Evolutionary conservation across 2,113 vertebrate genomes (phyloP).

Genomic region (Plotosus lineatus): DNA sequence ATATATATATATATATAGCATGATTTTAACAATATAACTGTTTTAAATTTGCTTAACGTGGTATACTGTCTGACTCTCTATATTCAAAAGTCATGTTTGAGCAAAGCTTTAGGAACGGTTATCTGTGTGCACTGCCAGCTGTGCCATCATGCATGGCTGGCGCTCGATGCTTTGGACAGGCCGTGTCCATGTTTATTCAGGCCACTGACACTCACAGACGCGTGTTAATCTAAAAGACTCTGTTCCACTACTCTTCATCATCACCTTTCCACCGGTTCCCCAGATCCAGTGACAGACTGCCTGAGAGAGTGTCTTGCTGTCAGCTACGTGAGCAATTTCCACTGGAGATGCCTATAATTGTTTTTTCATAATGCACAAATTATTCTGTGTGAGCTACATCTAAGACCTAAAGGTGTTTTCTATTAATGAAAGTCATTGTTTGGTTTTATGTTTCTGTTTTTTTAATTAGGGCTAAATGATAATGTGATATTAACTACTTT

Average conservation of each 20-base stretch:
- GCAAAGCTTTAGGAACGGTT: conserved; percentile 5
- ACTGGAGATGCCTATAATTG: neutral
- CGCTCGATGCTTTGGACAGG: conserved; percentile 2
- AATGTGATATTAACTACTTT: neutral
- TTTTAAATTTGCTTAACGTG: neutral
- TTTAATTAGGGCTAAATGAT: neutral
- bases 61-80: neutral
- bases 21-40: neutral
- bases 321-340: neutral
- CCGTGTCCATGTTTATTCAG: conserved; percentile 39
- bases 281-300: conserved; percentile 8
- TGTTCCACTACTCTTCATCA: neutral
- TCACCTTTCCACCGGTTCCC: conserved; percentile 3
- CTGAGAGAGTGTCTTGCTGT: conserved; percentile 14
- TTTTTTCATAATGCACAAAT: neutral
- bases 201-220: conserved; percentile 35
- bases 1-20: neutral
- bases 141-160: conserved; percentile 45
- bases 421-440: neutral
- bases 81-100: neutral
- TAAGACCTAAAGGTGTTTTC: neutral
- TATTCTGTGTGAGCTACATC: neutral
- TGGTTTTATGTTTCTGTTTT: neutral
- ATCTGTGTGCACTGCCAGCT: conserved; percentile 33
- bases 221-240: conserved; percentile 29